Percentiles rank a stretch among this genome's conserved stretches.
These are phyloP conservation scores for Nilaparvata lugens DNA, from an alignment of 1,140 invertebrate species.

Conservation along the genomic window DNA sequence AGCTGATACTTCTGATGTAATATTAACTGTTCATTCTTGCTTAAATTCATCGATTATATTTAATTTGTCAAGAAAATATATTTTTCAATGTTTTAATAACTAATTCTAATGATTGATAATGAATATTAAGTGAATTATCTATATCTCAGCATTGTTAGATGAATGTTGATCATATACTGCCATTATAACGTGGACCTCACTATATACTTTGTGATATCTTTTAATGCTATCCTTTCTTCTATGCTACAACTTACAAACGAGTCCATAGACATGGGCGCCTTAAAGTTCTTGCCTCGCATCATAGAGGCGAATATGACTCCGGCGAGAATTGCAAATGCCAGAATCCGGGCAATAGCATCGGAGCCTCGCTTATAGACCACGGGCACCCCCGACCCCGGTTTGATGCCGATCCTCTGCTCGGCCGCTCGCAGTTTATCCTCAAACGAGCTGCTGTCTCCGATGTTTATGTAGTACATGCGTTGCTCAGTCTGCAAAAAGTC, in stretches of 20 bases:
- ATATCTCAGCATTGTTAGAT: too few species aligned
- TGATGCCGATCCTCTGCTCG: slow-evolving; percentile 70
- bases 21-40: too few species aligned
- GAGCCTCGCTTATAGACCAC: slow-evolving; percentile 66
- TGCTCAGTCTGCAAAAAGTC: slow-evolving; percentile 44
- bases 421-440: slow-evolving; percentile 79
- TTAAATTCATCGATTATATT: too few species aligned
- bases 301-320: slow-evolving; percentile 25
- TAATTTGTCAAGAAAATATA: too few species aligned
- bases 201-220: too few species aligned
- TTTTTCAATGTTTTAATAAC: too few species aligned
- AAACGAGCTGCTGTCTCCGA: slow-evolving; percentile 70
- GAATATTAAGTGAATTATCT: too few species aligned
- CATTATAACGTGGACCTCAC: too few species aligned
- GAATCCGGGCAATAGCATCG: slow-evolving; percentile 52
- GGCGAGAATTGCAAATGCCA: slow-evolving; percentile 46
- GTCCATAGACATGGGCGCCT: slow-evolving; percentile 43
- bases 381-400: slow-evolving; percentile 54
- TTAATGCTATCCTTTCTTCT: too few species aligned
- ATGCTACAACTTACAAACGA: slow-evolving; percentile 67
- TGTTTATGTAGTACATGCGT: slow-evolving; percentile 68
- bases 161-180: too few species aligned
- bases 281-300: slow-evolving; percentile 17
- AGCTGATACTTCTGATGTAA: too few species aligned
- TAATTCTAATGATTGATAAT: too few species aligned